Conservation (phyloP, 1,140 invertebrate genomes). For the Chionoecetes opilio region DNA sequence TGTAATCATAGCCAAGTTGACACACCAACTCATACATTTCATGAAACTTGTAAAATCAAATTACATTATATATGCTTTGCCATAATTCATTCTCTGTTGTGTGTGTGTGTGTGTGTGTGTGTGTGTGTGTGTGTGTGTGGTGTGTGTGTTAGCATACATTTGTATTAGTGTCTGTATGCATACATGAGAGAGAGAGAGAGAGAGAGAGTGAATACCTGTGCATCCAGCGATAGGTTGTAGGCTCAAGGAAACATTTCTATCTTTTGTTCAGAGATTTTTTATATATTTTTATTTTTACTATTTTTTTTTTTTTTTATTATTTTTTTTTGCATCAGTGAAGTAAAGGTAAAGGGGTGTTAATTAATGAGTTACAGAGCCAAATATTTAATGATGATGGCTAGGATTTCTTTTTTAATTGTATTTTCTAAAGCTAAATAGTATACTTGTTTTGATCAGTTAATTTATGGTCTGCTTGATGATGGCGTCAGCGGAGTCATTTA, state of each 20-base stretch:
- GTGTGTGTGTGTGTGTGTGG: constrained; percentile 5
- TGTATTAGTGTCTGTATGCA: background rate
- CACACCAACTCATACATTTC: background rate
- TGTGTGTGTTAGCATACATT: background rate
- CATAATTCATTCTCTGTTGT: background rate
- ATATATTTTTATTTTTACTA: background rate
- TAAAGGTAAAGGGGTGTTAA: background rate
- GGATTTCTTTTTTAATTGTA: background rate
- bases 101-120: constrained; percentile 24
- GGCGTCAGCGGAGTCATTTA: background rate
- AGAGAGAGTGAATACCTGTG: background rate
- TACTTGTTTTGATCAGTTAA: too few species aligned
- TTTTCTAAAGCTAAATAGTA: too few species aligned
- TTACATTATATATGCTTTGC: background rate
- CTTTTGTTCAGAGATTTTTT: background rate
- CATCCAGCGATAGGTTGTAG: background rate
- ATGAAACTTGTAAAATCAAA: background rate
- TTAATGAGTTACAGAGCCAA: background rate
- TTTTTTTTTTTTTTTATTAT: too few species aligned
- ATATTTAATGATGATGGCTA: background rate
- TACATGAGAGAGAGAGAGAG: too few species aligned
- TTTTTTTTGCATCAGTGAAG: background rate
- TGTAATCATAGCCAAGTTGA: background rate
- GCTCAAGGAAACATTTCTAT: background rate
- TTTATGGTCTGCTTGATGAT: background rate